Base-by-base conservation (phyloP, 2,888 invertebrate genomes). In the Archips crataeganus region DNA sequence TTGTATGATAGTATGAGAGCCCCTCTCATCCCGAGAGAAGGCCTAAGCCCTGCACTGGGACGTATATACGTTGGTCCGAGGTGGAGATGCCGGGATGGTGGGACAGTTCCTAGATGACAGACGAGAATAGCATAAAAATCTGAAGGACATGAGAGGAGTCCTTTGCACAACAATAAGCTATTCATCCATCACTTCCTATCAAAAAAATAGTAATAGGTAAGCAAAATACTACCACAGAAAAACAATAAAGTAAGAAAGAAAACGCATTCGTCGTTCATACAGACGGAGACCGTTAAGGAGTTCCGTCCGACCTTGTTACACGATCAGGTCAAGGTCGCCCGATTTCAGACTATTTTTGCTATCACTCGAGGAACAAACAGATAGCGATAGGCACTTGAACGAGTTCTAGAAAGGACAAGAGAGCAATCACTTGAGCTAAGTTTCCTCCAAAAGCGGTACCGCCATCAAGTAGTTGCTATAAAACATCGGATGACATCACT, bases 351-450 rank as follows among this genome's bases (percentile, higher is more conserved):
- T 57, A 57, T 60, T 13, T 23, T 60, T 60, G 60, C 36, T 60
- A 60, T 60, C 36, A n/a, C n/a, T 39, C n/a, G 36, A 32, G 11
- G 23, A 57, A 57, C 32, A 32, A 32, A 32, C 57, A 57, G 57
- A 57, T 57, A 54, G 15, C 54, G 54, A 54, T 54, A 54, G 45
- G 54, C 54, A 54, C 9, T 54, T 54, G 23, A 23, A 54, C 54
- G 9, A 54, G 54, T 15, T 4, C 2, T 15, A 1, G 8, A 54
- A 54, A 36, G 36, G 2, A 11, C 42, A 45, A 45, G 42, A 45
- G 49, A n/a, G 11, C 51, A 51, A n/a, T 49, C 49, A 2, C 49
- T n/a, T 49, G 3, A 36, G 23, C 23, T 23, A 23, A 23, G 23
- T 23, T 23, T 23, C 23, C 23, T 23, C 23, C 23, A 23, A 23